Base-by-base conservation (phyloP, 2,113 vertebrate species). In the Boleophthalmus pectinirostris region DNA sequence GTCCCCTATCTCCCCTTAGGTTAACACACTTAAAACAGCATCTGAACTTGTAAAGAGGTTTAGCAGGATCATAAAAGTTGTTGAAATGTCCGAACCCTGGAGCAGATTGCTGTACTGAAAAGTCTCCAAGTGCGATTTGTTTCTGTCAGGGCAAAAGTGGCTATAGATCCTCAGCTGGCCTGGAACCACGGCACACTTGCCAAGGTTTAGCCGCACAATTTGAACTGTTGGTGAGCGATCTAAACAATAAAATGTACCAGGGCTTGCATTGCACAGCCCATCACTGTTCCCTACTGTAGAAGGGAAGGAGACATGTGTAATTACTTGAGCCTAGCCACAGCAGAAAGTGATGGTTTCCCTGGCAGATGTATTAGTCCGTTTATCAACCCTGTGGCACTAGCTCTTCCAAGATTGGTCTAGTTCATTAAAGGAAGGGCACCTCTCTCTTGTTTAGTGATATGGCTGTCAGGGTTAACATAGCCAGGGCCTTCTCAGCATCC, bases 341-440 rank as follows among this genome's bases (percentile, higher is more conserved):
- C 58, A 65, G 68, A 84, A 78, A 70, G 67, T 68, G 76, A 81
- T 61, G 11, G 43, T 43, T 78, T 73, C 61, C 57, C 72, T 72
- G 57, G 70, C 72, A 85, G 80, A 73, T 46, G 29, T 57, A 61
- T 82, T 73, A 72, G 79, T 87, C 58, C 1, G n/a, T 83, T 77
- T 68, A 73, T 73, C 66, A 80, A 51, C 61, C 80, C 67, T 49
- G 54, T 78, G 49, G 66, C 74, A 69, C 43, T 51, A 77, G 68
- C 73, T 49, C 74, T 58, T 80, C 45, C 10, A 25, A 74, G 53
- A 84, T 79, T 80, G 71, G 49, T 72, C 74, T 68, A 81, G 68
- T 87, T 88, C 82, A 87, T 87, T 83, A 81, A 84, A 82, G 83
- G 69, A 79, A 68, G 71, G 57, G 64, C 68, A 70, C 77, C 72